These are phyloP conservation scores for Scrobipalpa costella DNA, from an alignment of 2,888 invertebrate species.

Conservation along the genomic window DNA sequence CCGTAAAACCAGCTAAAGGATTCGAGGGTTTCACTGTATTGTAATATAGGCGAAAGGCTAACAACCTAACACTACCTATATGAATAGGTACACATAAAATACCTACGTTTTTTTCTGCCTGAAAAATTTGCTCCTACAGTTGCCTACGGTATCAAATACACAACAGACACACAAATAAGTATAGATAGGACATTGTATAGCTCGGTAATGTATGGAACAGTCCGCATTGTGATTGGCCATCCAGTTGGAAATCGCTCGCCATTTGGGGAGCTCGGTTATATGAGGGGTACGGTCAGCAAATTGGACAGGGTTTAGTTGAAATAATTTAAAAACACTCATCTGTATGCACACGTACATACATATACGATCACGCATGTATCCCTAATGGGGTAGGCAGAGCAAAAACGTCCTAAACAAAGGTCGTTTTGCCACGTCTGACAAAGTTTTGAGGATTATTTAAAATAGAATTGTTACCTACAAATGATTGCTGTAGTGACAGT, in stretches of 20 bases:
- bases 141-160: neutral
- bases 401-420: no score
- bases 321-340: neutral
- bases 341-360: no score
- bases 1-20: no score
- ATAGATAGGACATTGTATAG: slow-evolving; percentile 10
- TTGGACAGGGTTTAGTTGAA: neutral
- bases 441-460: no score
- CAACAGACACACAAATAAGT: neutral
- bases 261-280: slow-evolving; percentile 34
- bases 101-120: neutral
- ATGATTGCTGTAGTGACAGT: no score
- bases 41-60: neutral
- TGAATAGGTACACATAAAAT: no score
- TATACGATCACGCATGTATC: no score
- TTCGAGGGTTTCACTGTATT: no score
- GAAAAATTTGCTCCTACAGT: neutral
- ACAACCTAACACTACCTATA: neutral
- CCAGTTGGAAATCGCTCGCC: slow-evolving; percentile 34
- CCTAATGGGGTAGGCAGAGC: no score
- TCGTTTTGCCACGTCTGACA: no score
- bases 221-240: slow-evolving; percentile 31
- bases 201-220: slow-evolving; percentile 3
- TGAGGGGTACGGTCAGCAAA: slow-evolving; percentile 27
- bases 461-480: no score